Evolutionary conservation across 1,140 invertebrate genomes (phyloP).

Genomic region (Listronotus bonariensis): DNA sequence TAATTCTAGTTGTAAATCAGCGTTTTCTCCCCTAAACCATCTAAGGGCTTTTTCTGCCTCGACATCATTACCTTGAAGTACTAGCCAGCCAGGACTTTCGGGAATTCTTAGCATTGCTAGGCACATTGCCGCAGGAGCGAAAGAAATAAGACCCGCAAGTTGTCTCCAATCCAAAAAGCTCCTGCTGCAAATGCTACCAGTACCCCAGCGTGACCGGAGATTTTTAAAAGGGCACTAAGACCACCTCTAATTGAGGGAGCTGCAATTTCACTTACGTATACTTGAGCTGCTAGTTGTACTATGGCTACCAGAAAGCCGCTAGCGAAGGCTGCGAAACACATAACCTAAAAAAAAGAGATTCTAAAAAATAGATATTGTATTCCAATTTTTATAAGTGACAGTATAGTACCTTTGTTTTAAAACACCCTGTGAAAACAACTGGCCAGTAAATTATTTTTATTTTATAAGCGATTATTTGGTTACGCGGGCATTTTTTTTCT

Average conservation of each 20-base stretch:
- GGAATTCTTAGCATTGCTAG: constrained; percentile 74
- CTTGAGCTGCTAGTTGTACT: constrained; percentile 77
- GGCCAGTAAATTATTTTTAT: no score
- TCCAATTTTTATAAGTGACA: no score
- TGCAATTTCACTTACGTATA: constrained; percentile 90
- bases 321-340: constrained; percentile 77
- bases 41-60: constrained; percentile 77
- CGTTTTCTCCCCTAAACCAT: constrained; percentile 75
- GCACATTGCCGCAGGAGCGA: constrained; percentile 73
- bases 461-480: no score
- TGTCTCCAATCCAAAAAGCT: constrained; percentile 81
- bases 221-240: constrained; percentile 82
- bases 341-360: constrained; percentile 53
- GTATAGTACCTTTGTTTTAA: no score
- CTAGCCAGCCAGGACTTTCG: constrained; percentile 81
- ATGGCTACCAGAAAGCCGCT: constrained; percentile 81
- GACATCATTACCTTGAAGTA: constrained; percentile 73
- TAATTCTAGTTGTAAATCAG: constrained; percentile 73
- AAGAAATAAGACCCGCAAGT: constrained; percentile 74
- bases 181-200: constrained; percentile 81
- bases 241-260: constrained; percentile 83
- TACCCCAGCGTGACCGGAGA: constrained; percentile 83
- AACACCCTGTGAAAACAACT: no score
- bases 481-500: no score
- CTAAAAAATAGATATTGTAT: no score